These are phyloP conservation scores for Macrotrachela quadricornifera DNA, from an alignment of 1,140 invertebrate species.

Conservation along the genomic window DNA sequence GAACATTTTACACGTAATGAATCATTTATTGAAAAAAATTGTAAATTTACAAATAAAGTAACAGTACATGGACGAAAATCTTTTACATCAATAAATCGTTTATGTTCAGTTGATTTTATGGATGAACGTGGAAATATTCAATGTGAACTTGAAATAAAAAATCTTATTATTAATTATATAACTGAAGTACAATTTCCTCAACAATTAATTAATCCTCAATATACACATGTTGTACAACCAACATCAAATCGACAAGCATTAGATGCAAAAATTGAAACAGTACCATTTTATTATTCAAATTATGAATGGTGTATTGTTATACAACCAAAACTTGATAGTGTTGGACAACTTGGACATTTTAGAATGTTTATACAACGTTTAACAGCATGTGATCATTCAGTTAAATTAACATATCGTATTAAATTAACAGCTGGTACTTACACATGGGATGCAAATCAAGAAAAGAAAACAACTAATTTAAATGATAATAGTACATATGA, in stretches of 20 bases:
- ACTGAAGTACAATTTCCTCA: slow-evolving; percentile 42
- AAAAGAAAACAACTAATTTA: too few species aligned
- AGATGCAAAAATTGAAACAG: slow-evolving; percentile 40
- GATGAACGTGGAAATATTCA: slow-evolving; percentile 62
- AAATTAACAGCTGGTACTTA: slow-evolving; percentile 48
- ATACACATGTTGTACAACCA: background rate
- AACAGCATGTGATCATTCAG: slow-evolving; percentile 57
- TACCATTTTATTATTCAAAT: slow-evolving; percentile 50
- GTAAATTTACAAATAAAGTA: slow-evolving; percentile 49
- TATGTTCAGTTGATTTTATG: slow-evolving; percentile 51
- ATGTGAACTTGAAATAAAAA: slow-evolving; percentile 53
- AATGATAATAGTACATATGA: slow-evolving; percentile 42
- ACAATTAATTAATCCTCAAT: background rate
- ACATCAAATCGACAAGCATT: slow-evolving; percentile 8
- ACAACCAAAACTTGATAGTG: slow-evolving; percentile 38
- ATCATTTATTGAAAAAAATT: slow-evolving; percentile 48
- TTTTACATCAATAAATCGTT: slow-evolving; percentile 53
- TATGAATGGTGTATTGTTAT: slow-evolving; percentile 63
- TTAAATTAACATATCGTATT: slow-evolving; percentile 47
- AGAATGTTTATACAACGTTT: slow-evolving; percentile 46
- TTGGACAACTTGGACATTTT: slow-evolving; percentile 34
- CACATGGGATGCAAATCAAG: slow-evolving; percentile 14
- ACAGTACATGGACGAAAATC: slow-evolving; percentile 53
- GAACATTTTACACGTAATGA: slow-evolving; percentile 66
- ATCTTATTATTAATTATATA: slow-evolving; percentile 43